Evolutionary conservation across 2,888 invertebrate species (phyloP).

Genomic region (Antheraea assamensis): DNA sequence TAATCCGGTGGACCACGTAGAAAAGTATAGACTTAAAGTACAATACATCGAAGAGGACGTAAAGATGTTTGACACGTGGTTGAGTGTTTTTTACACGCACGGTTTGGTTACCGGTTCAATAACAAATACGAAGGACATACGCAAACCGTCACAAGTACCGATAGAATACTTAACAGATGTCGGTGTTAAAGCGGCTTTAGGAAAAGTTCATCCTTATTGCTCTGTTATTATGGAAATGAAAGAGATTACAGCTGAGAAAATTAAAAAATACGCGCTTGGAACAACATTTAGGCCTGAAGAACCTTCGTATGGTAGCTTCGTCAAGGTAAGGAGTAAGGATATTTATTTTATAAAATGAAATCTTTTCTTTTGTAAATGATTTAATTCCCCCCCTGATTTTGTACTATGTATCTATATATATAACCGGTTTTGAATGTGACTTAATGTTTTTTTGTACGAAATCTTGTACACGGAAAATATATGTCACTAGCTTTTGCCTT

Average conservation of each 20-base stretch:
- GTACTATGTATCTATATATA: no score
- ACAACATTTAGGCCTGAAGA: constrained; percentile 81
- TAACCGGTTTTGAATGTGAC: no score
- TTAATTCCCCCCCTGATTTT: no score
- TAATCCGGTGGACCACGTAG: constrained; percentile 91
- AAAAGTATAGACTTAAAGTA: constrained; percentile 88
- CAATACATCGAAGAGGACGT: constrained; percentile 87
- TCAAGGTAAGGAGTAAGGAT: constrained; percentile 76
- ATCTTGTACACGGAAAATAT: no score
- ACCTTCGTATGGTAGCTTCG: constrained; percentile 75
- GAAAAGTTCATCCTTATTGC: constrained; percentile 75
- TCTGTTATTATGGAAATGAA: constrained; percentile 62
- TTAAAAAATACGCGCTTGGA: constrained; percentile 74
- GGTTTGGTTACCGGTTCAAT: constrained; percentile 63
- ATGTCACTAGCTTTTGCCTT: no score
- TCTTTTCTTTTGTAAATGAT: no score
- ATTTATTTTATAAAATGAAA: constrained; percentile 10
- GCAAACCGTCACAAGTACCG: constrained; percentile 49
- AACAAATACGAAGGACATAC: constrained; percentile 53
- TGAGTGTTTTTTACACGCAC: constrained; percentile 82
- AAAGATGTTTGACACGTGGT: constrained; percentile 78
- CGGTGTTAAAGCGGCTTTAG: constrained; percentile 44
- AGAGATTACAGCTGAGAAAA: constrained; percentile 57
- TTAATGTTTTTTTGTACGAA: no score
- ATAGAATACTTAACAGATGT: constrained; percentile 40